Conservation (phyloP, 2,113 vertebrate species). For the Pseudopodoces humilis region DNA sequence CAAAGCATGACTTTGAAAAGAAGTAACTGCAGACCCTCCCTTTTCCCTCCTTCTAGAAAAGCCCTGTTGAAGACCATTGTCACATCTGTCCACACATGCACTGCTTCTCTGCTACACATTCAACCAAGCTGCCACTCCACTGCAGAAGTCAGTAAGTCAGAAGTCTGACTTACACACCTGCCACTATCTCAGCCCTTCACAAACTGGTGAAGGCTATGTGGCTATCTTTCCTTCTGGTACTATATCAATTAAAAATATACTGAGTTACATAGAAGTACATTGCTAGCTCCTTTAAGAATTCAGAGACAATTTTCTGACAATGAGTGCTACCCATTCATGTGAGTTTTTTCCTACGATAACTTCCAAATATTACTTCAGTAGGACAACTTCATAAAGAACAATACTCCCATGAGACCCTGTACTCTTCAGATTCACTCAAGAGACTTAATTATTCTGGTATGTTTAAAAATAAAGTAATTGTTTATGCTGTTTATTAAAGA, state of each 20-base stretch:
- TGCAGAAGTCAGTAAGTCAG: no score
- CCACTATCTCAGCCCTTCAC: not conserved
- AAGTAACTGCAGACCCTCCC: not conserved
- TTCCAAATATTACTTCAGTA: not conserved
- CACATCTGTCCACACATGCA: not conserved
- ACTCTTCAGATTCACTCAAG: not conserved
- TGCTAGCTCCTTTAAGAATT: not conserved
- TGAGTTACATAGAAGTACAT: not conserved
- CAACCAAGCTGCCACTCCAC: not conserved
- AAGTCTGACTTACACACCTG: not conserved
- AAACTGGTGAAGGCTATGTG: not conserved
- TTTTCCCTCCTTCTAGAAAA: not conserved
- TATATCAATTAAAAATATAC: not conserved
- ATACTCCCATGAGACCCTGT: not conserved
- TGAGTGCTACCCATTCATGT: rapidly evolving
- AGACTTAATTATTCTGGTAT: not conserved
- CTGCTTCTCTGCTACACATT: rapidly evolving
- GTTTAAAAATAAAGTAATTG: not conserved
- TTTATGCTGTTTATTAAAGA: not conserved
- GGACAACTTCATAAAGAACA: not conserved
- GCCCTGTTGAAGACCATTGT: not conserved
- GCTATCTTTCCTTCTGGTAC: not conserved
- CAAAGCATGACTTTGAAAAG: conserved; percentile 46
- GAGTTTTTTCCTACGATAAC: not conserved
- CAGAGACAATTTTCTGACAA: not conserved